Base-by-base conservation (phyloP, 2,888 invertebrate species). In the Esperia sulphurella region DNA sequence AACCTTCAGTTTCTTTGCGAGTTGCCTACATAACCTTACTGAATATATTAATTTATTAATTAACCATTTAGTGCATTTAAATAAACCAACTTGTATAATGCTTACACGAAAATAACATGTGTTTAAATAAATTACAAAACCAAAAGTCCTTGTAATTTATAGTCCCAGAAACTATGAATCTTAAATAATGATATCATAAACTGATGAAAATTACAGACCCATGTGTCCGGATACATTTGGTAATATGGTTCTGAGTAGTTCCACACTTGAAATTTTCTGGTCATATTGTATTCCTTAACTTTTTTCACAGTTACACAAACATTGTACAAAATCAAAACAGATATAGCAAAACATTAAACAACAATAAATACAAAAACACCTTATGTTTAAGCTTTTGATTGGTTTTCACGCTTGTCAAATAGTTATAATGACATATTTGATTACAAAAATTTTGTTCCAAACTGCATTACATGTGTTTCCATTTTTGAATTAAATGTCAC, bases 191-290 rank as follows among this genome's bases (percentile, higher is more conserved):
- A 3, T 5, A 3, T 21, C 5, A 5, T 21, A 21, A 3, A 21
- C 21, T 21, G 5, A 21, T 12, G 31, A 21, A 50, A 49, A 41
- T 43, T 48, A 65, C 79, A 62, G 55, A 84, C 89, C 88, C 87
- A 88, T 68, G 86, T 79, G 58, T 88, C 87, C 51, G 87, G 89
- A 75, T 85, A 86, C 87, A 90, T 84, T 78, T 87, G 83, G 61
- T 88, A 89, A 75, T 84, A 83, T 53, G 89, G 85, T 70, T 89
- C 86, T 33, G 87, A 89, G 74, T 83, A 88, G 73, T 89, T 89
- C 88, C 88, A 89, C 70, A 89, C 88, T 86, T 84, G 89, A 85
- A 90, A 90, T 88, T 89, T 90, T 73, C 84, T 76, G 49, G 84
- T 87, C 89, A 90, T 88, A 63, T 72, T 85, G 68, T 65, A 60